These are phyloP conservation scores for Psophia crepitans DNA, from an alignment of 2,113 vertebrate genomes.

Conservation along the genomic window DNA sequence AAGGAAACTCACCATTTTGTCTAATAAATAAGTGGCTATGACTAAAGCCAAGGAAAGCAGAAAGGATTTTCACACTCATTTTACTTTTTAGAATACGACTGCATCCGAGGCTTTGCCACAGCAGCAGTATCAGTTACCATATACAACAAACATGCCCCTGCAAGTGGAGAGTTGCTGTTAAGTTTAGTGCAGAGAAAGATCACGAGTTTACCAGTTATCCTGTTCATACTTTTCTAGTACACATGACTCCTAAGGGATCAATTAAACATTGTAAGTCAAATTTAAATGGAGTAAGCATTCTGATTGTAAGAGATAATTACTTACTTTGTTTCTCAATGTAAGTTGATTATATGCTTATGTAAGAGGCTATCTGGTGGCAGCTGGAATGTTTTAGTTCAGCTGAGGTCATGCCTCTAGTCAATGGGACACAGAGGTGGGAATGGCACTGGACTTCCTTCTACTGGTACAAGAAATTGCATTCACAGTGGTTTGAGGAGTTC, in stretches of 20 bases:
- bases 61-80: neutral
- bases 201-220: neutral
- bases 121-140: neutral
- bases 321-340: conserved; percentile 17
- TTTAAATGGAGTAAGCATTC: neutral
- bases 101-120: neutral
- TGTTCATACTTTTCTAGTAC: neutral
- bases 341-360: conserved; percentile 46
- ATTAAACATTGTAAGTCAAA: neutral
- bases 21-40: neutral
- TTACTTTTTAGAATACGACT: neutral
- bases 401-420: neutral
- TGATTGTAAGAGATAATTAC: neutral
- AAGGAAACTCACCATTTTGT: neutral
- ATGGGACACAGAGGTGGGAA: neutral
- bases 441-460: neutral
- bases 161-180: fast-evolving
- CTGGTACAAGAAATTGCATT: fast-evolving
- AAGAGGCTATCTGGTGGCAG: neutral
- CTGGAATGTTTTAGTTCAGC: neutral
- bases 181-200: neutral
- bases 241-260: neutral
- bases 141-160: neutral
- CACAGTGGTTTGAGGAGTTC: neutral
- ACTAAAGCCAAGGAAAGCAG: neutral